phyloP scores from a whole-genome alignment of 2,113 vertebrate genomes.

The Rhombomys opimus region DNA sequence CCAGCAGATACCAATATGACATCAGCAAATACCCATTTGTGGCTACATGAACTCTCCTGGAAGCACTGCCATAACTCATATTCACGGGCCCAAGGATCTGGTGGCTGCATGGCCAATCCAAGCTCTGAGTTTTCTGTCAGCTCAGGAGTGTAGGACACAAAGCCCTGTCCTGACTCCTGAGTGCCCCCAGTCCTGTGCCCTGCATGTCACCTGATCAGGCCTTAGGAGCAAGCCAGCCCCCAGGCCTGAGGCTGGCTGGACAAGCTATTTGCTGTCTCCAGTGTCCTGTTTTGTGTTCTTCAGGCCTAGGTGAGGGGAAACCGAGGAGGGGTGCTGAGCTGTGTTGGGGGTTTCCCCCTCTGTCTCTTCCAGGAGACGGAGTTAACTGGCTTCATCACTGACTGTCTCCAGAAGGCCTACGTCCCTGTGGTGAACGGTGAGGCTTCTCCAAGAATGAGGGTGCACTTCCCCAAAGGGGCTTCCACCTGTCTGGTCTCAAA shows the following conservation, averaged over 20 bases:
- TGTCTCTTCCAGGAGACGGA: conserved; percentile 64
- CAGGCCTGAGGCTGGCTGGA: background rate
- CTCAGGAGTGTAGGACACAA: background rate
- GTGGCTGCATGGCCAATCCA: background rate
- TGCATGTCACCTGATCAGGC: background rate
- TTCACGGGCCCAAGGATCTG: background rate
- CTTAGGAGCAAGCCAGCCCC: background rate
- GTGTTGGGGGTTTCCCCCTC: background rate
- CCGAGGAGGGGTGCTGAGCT: background rate
- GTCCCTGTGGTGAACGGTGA: conserved; percentile 77
- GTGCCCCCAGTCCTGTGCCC: background rate
- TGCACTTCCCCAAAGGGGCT: background rate
- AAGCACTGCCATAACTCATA: background rate
- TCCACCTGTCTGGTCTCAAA: background rate
- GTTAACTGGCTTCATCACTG: conserved; percentile 51
- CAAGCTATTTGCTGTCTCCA: background rate
- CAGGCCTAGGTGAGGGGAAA: background rate
- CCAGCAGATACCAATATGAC: background rate
- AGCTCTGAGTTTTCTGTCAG: conserved; percentile 4
- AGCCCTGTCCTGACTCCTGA: background rate
- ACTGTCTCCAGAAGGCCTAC: conserved; percentile 58
- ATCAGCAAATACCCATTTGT: background rate
- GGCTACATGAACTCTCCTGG: background rate
- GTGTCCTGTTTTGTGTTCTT: background rate
- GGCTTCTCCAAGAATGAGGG: background rate